These are phyloP conservation scores for Eristalinus sepulchralis DNA, from an alignment of 2,888 invertebrate genomes.

Conservation along the genomic window DNA sequence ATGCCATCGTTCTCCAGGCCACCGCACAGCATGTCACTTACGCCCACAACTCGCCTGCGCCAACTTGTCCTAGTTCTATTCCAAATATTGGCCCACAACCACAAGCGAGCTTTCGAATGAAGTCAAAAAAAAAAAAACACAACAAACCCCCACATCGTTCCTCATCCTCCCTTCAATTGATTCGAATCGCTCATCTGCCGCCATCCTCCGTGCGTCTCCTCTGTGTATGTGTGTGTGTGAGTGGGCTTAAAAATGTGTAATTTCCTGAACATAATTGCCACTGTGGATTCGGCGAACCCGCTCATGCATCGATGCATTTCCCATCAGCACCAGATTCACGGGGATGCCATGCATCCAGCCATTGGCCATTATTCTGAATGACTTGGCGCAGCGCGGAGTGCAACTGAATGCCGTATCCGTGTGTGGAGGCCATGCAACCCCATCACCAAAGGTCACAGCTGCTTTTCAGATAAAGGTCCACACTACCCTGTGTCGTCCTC, in stretches of 20 bases:
- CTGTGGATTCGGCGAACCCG: conserved; percentile 48
- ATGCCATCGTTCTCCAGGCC: neutral
- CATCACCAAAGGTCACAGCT: conserved; percentile 57
- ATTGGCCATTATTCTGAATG: conserved; percentile 61
- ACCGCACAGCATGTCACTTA: neutral
- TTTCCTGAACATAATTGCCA: conserved; percentile 67
- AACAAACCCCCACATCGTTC: neutral
- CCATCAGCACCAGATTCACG: neutral
- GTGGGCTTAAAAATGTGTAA: conserved; percentile 57
- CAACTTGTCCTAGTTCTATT: neutral
- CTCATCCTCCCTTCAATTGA: no score
- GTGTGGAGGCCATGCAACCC: neutral
- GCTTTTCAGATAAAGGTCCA: conserved; percentile 4
- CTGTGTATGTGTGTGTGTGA: conserved; percentile 18
- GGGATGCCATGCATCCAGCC: conserved; percentile 36
- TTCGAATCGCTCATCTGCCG: no score
- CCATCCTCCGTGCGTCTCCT: neutral
- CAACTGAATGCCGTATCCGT: neutral
- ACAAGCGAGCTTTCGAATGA: neutral
- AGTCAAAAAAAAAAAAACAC: neutral
- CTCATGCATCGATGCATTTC: conserved; percentile 55
- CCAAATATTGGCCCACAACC: neutral
- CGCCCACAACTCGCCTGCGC: neutral
- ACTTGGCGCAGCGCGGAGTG: conserved; percentile 17
- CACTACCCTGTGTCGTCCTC: neutral